phyloP scores from a whole-genome alignment of 2,797 vertebrate species.

The Buceros bicornis region DNA sequence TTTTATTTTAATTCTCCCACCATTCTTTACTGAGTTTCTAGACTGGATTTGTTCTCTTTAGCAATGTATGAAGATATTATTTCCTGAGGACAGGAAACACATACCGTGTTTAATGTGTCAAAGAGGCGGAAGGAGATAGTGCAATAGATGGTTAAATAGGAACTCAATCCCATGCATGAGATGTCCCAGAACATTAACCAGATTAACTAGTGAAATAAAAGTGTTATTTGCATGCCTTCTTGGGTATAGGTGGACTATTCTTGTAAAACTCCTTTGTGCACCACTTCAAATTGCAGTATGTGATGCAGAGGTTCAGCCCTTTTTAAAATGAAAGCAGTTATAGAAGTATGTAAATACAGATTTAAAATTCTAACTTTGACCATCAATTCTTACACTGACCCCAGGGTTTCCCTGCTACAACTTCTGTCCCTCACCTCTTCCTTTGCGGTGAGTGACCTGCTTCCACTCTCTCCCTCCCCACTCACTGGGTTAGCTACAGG shows the following conservation, averaged over 20 bases:
- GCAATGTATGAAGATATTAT: background rate
- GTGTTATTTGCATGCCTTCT: background rate
- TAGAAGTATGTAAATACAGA: background rate
- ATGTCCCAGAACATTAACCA: background rate
- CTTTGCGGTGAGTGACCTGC: background rate
- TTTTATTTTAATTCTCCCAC: background rate
- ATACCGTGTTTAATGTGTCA: background rate
- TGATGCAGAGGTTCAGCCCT: background rate
- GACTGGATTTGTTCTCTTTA: background rate
- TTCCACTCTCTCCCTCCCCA: background rate
- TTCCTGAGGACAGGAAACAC: background rate
- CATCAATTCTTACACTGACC: background rate
- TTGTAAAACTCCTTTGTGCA: background rate
- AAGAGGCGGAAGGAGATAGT: background rate
- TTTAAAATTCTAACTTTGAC: background rate
- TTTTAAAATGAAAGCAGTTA: background rate
- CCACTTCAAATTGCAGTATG: background rate
- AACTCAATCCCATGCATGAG: background rate
- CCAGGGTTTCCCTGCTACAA: background rate
- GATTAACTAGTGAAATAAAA: background rate
- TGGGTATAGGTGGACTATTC: background rate
- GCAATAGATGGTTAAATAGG: background rate
- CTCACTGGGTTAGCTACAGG: background rate
- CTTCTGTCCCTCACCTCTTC: too few species aligned
- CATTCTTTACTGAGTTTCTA: background rate